phyloP scores from a whole-genome alignment of 2,797 vertebrate species.

The Bryconaethiops microstoma region DNA sequence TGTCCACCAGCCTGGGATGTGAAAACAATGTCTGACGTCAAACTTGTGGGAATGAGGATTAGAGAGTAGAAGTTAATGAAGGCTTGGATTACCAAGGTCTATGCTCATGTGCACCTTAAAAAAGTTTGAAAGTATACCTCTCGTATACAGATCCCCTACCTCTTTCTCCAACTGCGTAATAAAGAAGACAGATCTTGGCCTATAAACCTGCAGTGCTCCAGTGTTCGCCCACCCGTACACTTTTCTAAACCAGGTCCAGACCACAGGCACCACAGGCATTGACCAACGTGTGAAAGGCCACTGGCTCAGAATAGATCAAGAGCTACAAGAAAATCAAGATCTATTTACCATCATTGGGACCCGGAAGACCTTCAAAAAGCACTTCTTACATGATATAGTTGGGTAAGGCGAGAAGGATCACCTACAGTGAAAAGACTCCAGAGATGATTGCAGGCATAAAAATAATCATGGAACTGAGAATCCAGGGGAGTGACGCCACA shows the following conservation, averaged over 20 bases:
- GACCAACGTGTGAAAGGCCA: neutral
- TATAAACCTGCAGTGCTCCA: no score
- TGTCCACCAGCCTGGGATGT: neutral
- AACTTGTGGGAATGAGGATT: neutral
- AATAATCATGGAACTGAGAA: conserved; percentile 40
- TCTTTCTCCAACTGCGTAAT: no score
- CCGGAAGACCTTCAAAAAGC: neutral
- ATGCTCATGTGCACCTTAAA: neutral
- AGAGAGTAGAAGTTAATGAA: neutral
- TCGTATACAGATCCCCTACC: no score
- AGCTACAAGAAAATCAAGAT: neutral
- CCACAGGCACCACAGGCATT: neutral
- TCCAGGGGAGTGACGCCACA: conserved; percentile 42
- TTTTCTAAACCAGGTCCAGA: neutral
- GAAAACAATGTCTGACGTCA: neutral
- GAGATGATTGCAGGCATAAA: conserved; percentile 38
- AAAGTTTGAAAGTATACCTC: no score
- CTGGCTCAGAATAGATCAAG: neutral
- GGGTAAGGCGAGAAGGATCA: conserved; percentile 16
- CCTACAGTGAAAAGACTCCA: conserved; percentile 13
- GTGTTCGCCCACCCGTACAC: neutral
- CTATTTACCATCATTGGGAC: neutral
- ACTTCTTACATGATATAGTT: neutral
- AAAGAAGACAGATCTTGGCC: no score
- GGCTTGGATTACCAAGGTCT: neutral